Evolutionary conservation across 2,888 invertebrate genomes (phyloP).

Genomic region (Uloborus plumipes): DNA sequence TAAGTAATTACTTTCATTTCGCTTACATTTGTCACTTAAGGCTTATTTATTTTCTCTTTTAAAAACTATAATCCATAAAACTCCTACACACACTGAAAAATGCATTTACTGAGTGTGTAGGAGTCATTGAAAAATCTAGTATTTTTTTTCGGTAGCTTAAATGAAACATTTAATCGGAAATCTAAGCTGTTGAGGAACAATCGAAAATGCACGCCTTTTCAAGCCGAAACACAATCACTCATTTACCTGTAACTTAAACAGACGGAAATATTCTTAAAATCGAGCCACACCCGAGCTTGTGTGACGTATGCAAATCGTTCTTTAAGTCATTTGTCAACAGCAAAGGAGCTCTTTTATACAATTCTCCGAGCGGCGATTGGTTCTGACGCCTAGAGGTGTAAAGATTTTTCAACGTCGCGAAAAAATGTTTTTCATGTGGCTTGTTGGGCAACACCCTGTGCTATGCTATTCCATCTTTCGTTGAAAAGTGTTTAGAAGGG

Average conservation of each 20-base stretch:
- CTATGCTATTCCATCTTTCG: not conserved
- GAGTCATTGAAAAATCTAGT: no score
- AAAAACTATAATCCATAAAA: no score
- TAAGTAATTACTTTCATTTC: no score
- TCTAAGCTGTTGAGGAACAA: conserved; percentile 6
- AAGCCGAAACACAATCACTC: conserved; percentile 31
- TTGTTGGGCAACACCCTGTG: conserved; percentile 15
- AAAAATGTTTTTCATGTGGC: conserved; percentile 6
- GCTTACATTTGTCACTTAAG: no score
- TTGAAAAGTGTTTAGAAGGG: no score
- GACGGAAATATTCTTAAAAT: conserved; percentile 38
- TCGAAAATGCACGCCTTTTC: conserved; percentile 34
- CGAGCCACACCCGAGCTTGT: conserved; percentile 39
- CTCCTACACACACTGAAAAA: no score
- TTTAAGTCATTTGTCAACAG: conserved; percentile 39
- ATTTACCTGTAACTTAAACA: conserved; percentile 40
- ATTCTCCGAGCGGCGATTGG: conserved; percentile 28
- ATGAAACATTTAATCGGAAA: no score
- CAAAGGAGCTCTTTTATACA: conserved; percentile 37
- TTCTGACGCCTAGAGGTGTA: conserved; percentile 43
- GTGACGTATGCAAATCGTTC: conserved; percentile 51
- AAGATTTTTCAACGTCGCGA: conserved; percentile 20
- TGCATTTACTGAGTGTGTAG: no score
- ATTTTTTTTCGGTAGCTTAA: no score
- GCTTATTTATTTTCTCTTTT: no score